phyloP scores from a whole-genome alignment of 1,140 invertebrate species.

The Phenacoccus solenopsis region DNA sequence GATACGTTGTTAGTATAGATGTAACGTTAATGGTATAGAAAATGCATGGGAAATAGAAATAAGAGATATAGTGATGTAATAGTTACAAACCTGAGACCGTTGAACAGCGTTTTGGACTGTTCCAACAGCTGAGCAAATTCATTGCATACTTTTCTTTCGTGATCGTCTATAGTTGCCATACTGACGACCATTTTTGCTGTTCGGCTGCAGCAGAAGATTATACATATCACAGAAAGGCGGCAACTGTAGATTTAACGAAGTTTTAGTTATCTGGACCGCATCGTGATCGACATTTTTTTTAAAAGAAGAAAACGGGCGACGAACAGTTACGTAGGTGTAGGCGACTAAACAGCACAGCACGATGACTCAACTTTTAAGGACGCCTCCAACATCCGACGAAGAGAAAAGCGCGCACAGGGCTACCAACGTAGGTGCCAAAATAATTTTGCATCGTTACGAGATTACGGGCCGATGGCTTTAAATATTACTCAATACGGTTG shows the following conservation, averaged over 20 bases:
- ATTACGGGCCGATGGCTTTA: too few species aligned
- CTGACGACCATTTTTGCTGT: conserved; percentile 32
- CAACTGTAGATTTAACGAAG: not conserved
- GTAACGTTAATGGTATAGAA: too few species aligned
- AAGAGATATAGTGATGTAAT: not conserved
- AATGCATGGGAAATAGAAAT: too few species aligned
- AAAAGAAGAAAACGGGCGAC: not conserved
- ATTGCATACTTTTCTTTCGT: conserved; percentile 86
- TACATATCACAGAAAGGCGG: conserved; percentile 13
- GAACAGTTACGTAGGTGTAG: conserved; percentile 7
- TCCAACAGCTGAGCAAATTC: conserved; percentile 94
- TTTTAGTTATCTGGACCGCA: not conserved
- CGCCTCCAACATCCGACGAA: conserved; percentile 8
- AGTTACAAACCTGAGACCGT: conserved; percentile 66
- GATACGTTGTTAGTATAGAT: too few species aligned
- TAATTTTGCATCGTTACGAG: too few species aligned
- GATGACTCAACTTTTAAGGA: conserved; percentile 13
- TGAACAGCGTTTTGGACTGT: conserved; percentile 95
- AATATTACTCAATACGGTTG: too few species aligned
- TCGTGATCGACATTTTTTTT: not conserved
- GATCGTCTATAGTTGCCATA: conserved; percentile 65
- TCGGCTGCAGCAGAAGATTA: conserved; percentile 14
- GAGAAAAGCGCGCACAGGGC: conserved; percentile 12
- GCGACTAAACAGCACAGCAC: conserved; percentile 11
- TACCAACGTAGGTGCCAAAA: not conserved